phyloP scores from a whole-genome alignment of 2,888 invertebrate species.

The Diploptera punctata region DNA sequence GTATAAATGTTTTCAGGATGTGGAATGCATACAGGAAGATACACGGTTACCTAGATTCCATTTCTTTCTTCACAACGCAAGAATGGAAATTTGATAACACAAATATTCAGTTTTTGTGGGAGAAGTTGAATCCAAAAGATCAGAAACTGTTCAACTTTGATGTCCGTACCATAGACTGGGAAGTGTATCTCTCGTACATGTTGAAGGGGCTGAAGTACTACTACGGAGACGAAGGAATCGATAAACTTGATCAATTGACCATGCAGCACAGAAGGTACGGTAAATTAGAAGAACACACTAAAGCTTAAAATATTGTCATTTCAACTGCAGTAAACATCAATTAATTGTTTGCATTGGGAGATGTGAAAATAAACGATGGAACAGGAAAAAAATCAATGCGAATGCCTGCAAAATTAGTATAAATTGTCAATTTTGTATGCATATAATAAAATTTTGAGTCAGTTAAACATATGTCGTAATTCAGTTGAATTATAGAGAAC shows the following conservation, averaged over 20 bases:
- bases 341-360: no score
- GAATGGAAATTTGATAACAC: conserved; percentile 75
- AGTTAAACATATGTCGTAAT: no score
- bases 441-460: no score
- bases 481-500: no score
- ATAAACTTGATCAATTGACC: not conserved
- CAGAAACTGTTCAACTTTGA: conserved; percentile 73
- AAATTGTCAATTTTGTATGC: no score
- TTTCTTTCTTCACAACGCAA: conserved; percentile 79
- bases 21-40: conserved; percentile 76
- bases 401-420: no score
- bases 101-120: conserved; percentile 65
- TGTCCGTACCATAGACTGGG: conserved; percentile 76
- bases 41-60: conserved; percentile 72
- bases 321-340: no score
- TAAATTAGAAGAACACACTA: no score
- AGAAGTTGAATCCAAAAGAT: conserved; percentile 63
- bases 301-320: no score
- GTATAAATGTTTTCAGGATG: conserved; percentile 63
- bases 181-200: conserved; percentile 46
- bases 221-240: not conserved
- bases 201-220: not conserved
- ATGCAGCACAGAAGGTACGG: not conserved
- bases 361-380: no score
- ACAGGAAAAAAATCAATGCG: no score